Percentiles rank a stretch among this genome's conserved stretches.
Conservation (phyloP, 2,888 invertebrate genomes). For the Clanis bilineata region DNA sequence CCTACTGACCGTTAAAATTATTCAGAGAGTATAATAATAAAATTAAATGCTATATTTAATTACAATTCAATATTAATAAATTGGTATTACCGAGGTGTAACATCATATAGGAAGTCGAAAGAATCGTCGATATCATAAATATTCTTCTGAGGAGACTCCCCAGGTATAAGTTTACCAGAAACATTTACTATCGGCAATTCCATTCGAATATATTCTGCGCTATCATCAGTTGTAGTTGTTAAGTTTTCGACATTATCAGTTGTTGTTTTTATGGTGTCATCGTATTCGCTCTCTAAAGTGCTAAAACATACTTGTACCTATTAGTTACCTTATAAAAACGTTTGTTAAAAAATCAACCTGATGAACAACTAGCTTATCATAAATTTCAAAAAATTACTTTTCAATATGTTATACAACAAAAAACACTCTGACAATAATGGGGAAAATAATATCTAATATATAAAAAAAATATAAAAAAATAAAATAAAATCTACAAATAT, state of each 20-base stretch:
- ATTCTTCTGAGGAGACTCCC: slow-evolving; percentile 13
- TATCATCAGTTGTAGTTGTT: not conserved
- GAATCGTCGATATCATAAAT: slow-evolving; percentile 39
- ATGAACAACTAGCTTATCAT: too few relatives aligned
- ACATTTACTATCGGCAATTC: slow-evolving; percentile 66
- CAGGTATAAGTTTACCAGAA: slow-evolving; percentile 43
- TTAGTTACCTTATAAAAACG: too few relatives aligned
- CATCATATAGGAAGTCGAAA: slow-evolving; percentile 55
- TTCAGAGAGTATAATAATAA: too few relatives aligned
- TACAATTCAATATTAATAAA: not conserved
- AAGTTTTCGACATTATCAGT: not conserved
- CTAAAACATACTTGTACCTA: not conserved
- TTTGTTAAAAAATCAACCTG: too few relatives aligned
- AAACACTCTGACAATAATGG: too few relatives aligned
- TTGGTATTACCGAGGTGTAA: slow-evolving; percentile 51
- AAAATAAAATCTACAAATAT: too few relatives aligned
- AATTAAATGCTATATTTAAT: not conserved
- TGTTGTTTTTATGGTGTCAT: slow-evolving; percentile 10
- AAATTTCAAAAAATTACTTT: too few relatives aligned
- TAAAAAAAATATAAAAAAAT: too few relatives aligned
- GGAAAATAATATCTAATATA: too few relatives aligned
- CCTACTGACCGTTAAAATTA: too few relatives aligned
- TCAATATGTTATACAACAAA: too few relatives aligned
- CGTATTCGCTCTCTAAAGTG: slow-evolving; percentile 18
- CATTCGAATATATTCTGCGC: slow-evolving; percentile 38